phyloP scores from a whole-genome alignment of 2,113 vertebrate species.

The Pomatostomus ruficeps region DNA sequence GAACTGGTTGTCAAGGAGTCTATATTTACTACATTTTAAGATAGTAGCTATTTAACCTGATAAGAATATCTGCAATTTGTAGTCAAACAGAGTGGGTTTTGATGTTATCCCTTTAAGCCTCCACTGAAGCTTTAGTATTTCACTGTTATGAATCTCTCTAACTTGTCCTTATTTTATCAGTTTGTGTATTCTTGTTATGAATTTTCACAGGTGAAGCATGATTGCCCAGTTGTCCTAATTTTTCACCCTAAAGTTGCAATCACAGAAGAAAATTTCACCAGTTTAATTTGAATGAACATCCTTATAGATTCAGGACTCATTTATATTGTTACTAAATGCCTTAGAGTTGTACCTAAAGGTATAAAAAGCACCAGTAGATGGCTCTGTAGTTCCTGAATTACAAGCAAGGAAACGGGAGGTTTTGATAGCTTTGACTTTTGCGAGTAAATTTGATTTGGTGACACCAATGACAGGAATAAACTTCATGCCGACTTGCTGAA shows the following conservation, averaged over 20 bases:
- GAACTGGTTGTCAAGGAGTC: not conserved
- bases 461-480: conserved; percentile 70
- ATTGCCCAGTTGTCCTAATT: not conserved
- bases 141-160: not conserved
- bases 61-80: not conserved
- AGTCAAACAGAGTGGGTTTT: not conserved
- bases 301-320: not conserved
- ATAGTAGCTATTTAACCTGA: not conserved
- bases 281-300: not conserved
- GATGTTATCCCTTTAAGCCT: not conserved
- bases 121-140: not conserved
- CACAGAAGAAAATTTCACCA: not conserved
- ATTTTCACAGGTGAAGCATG: not conserved
- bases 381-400: conserved; percentile 72
- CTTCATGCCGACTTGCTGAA: conserved; percentile 71
- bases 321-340: not conserved
- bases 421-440: conserved; percentile 53
- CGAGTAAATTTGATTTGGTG: conserved; percentile 72
- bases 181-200: not conserved
- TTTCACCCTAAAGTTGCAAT: not conserved
- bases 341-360: not conserved
- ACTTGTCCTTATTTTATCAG: not conserved
- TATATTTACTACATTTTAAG: not conserved
- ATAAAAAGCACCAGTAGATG: conserved; percentile 69
- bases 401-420: not conserved